Conservation (phyloP, 2,888 invertebrate genomes). For the Crossocerus cetratus region DNA sequence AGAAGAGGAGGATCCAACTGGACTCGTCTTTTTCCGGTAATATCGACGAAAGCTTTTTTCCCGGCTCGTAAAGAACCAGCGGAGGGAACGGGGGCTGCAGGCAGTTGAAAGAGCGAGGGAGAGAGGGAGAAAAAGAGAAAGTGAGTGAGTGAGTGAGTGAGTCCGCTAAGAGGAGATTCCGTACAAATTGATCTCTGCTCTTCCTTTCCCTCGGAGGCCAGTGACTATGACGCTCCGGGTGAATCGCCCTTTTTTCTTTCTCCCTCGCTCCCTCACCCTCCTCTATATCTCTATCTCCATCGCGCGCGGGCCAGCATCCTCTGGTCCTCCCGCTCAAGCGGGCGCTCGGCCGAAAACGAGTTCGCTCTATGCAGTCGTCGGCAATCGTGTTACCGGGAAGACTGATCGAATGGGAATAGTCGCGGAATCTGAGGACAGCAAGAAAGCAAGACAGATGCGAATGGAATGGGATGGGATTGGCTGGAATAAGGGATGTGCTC, state of each 20-base stretch:
- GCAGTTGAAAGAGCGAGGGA: background rate
- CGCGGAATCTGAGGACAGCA: slow-evolving; percentile 54
- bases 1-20: slow-evolving; percentile 7
- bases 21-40: slow-evolving; percentile 26
- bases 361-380: slow-evolving; percentile 56
- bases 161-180: slow-evolving; percentile 34
- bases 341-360: slow-evolving; percentile 36
- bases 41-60: slow-evolving; percentile 41
- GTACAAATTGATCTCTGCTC: slow-evolving; percentile 61
- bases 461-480: slow-evolving; percentile 61
- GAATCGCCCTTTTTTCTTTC: background rate
- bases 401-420: slow-evolving; percentile 64
- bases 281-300: background rate
- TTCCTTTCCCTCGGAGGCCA: slow-evolving; percentile 2
- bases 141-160: too few relatives aligned
- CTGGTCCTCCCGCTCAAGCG: background rate
- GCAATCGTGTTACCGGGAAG: slow-evolving; percentile 61
- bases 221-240: too few relatives aligned
- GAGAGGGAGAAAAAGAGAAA: slow-evolving; percentile 10
- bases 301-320: background rate
- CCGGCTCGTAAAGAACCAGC: slow-evolving; percentile 33
- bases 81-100: background rate
- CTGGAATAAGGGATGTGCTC: slow-evolving; percentile 54
- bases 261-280: slow-evolving; percentile 6
- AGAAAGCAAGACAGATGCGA: slow-evolving; percentile 64